These are phyloP conservation scores for Cyclina sinensis DNA, from an alignment of 1,140 invertebrate genomes.

Conservation along the genomic window DNA sequence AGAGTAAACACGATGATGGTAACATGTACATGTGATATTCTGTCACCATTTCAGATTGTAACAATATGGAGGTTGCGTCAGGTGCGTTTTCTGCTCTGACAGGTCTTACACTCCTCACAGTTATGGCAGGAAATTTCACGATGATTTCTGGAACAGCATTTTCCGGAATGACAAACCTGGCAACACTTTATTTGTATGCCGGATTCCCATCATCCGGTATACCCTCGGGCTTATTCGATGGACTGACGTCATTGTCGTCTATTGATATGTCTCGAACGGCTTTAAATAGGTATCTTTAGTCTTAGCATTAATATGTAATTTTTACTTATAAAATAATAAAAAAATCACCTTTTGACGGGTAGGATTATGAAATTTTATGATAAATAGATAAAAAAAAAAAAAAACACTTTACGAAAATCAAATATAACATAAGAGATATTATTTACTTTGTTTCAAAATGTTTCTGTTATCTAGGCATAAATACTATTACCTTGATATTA, in stretches of 20 bases:
- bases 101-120: slow-evolving; percentile 10
- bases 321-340: no score
- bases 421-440: no score
- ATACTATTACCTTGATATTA: no score
- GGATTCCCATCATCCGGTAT: slow-evolving; percentile 26
- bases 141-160: slow-evolving; percentile 12
- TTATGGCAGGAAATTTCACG: slow-evolving; percentile 13
- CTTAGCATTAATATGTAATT: no score
- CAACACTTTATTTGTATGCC: slow-evolving; percentile 28
- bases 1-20: no score
- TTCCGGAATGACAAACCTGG: slow-evolving; percentile 2
- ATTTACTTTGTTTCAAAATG: no score
- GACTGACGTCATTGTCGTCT: neutral
- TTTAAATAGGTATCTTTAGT: slow-evolving; percentile 18
- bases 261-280: slow-evolving; percentile 41
- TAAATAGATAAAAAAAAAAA: no score
- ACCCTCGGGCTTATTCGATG: slow-evolving; percentile 16
- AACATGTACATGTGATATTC: no score
- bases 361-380: no score
- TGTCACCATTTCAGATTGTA: slow-evolving; percentile 11
- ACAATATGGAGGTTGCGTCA: neutral
- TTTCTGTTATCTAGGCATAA: no score
- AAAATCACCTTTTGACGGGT: no score
- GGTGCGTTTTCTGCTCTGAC: slow-evolving; percentile 19
- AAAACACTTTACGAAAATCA: no score